A percentile compares a stretch with the other conserved stretches of the same genome.
These are phyloP conservation scores for Chloromyia formosa DNA, from an alignment of 2,888 invertebrate species.

Conservation along the genomic window DNA sequence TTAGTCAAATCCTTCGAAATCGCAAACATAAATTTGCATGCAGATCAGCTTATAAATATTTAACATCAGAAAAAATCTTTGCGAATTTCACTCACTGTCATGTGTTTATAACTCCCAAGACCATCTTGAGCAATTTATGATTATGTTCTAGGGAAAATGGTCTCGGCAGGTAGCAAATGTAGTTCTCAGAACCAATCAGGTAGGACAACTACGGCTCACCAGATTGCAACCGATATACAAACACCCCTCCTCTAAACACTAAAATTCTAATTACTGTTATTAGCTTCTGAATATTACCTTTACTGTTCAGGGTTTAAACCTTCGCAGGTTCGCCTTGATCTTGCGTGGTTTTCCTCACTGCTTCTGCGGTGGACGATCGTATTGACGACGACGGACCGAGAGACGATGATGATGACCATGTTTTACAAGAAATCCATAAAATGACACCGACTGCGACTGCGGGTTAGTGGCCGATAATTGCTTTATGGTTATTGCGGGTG, in stretches of 20 bases:
- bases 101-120: too few relatives aligned
- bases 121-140: too few relatives aligned
- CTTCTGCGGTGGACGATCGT: background rate
- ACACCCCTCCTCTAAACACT: too few relatives aligned
- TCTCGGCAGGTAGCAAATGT: too few relatives aligned
- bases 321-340: background rate
- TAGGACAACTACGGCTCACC: too few relatives aligned
- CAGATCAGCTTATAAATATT: conserved; percentile 25
- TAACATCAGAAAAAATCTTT: background rate
- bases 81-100: too few relatives aligned
- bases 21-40: background rate
- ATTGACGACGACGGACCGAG: too few relatives aligned
- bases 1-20: background rate
- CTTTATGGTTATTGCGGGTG: conserved; percentile 43
- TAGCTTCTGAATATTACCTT: conserved; percentile 30
- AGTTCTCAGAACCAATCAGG: too few relatives aligned
- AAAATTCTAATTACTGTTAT: conserved; percentile 24
- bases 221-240: too few relatives aligned
- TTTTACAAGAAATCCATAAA: conserved; percentile 30
- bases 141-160: too few relatives aligned
- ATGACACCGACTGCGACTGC: conserved; percentile 23
- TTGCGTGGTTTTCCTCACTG: background rate
- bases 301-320: conserved; percentile 12
- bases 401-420: conserved; percentile 22
- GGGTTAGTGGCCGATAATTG: conserved; percentile 43